phyloP scores from a whole-genome alignment of 1,140 invertebrate genomes.

The Hyles vespertilio region DNA sequence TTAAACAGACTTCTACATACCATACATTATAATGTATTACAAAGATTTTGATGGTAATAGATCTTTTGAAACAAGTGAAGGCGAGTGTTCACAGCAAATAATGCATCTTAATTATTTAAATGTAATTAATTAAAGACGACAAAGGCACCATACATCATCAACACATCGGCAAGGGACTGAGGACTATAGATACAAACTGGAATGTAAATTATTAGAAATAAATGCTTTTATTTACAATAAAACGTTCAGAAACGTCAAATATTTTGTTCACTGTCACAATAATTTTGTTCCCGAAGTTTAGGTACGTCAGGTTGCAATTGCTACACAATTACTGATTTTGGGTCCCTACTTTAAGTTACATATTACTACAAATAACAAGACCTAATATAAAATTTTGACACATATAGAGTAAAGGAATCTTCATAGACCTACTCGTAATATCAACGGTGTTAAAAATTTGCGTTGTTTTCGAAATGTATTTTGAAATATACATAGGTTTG shows the following conservation, averaged over 20 bases:
- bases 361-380: neutral
- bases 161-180: slow-evolving; percentile 34
- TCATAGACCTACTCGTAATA: no score
- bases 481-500: no score
- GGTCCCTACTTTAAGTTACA: slow-evolving; percentile 2
- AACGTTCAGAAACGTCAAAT: slow-evolving; percentile 21
- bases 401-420: no score
- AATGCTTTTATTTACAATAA: slow-evolving; percentile 44
- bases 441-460: no score
- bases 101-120: no score
- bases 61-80: no score
- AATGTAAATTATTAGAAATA: slow-evolving; percentile 53
- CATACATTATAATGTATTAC: no score
- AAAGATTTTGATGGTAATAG: no score
- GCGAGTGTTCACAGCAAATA: no score
- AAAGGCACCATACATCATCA: slow-evolving; percentile 24
- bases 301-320: slow-evolving; percentile 7
- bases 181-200: slow-evolving; percentile 41
- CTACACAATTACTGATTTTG: neutral
- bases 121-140: neutral
- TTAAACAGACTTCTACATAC: no score
- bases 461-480: no score
- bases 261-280: slow-evolving; percentile 37
- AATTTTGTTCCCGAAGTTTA: slow-evolving; percentile 48
- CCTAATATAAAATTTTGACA: no score